Evolutionary conservation across 2,797 vertebrate species (phyloP), one percentile per base, ranked within the genome.

Genomic region (Enteromius paludinosus): DNA sequence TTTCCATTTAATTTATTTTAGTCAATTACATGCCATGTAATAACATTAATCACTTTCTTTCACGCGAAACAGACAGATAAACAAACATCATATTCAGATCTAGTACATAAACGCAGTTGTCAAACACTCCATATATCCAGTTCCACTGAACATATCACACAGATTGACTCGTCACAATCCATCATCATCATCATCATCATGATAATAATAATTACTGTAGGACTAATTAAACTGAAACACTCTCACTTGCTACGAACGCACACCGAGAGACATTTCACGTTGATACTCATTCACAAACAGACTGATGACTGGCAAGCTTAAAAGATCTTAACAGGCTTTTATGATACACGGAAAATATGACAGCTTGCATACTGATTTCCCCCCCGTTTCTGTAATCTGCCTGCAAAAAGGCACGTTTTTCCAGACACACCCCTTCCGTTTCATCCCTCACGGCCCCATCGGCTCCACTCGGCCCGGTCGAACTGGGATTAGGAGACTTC

Each of bases 401-500:
- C 43, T 25, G 47, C 47, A 74, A 83, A 68, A 71, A 71, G 9
- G 23, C 3, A 70, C 1, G 17, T 43, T 65, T 62, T 65, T 74
- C 56, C 65, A 43, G 49, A 82, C 79, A 79, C 81, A 56, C 47
- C 43, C 78, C 76, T 82, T 73, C 64, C 64, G 18, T 81, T 77
- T 79, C 68, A 86, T 78, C 56, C 73, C 72, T 61, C 47, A 49
- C 49, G 54, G 30, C 65, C 75, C 70, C 69, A 23, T 77, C 35
- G 38, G 23, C 70, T 82, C 11, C 38, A 64, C 70, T 84, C 73
- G 47, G 85, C 82, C 74, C 79, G 65, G 75, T 86, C 25, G 45
- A 77, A 86, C 61, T 65, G 68, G 81, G 87, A 86, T 86, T 86
- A 85, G 33, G 85, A 86, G 70, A 84, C 52, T 84, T 82, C 66